These are phyloP conservation scores for Drosophila triauraria DNA, from an alignment of 1,140 invertebrate genomes.

Conservation along the genomic window DNA sequence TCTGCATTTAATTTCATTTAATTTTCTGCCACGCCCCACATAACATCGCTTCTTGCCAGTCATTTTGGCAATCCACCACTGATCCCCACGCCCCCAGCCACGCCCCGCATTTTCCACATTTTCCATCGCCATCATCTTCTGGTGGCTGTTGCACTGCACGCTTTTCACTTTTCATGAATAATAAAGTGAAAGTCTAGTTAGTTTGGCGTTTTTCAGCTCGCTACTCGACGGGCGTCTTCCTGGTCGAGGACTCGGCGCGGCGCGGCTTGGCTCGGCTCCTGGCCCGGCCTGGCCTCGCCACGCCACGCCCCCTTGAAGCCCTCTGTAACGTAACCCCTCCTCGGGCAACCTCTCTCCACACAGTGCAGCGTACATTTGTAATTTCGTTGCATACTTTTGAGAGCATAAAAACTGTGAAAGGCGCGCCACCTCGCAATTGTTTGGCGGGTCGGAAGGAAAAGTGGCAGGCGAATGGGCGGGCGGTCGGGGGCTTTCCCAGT, in stretches of 20 bases:
- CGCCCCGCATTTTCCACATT: constrained; percentile 17
- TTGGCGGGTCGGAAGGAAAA: constrained; percentile 23
- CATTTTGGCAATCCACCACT: constrained; percentile 74
- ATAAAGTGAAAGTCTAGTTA: constrained; percentile 84
- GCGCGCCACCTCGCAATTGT: constrained; percentile 58
- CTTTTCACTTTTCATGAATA: constrained; percentile 83
- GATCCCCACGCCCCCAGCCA: constrained; percentile 15
- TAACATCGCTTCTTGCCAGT: constrained; percentile 71
- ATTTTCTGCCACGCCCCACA: constrained; percentile 70
- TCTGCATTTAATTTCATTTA: constrained; percentile 82
- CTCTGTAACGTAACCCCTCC: neutral
- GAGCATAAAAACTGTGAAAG: constrained; percentile 57
- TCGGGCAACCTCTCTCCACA: constrained; percentile 1
- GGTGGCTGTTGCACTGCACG: constrained; percentile 61
- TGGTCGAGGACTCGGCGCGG: constrained; percentile 26
- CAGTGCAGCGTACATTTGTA: constrained; percentile 73
- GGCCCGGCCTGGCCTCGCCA: constrained; percentile 11
- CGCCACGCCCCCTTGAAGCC: constrained; percentile 5
- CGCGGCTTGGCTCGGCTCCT: constrained; percentile 9
- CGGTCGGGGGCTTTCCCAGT: constrained; percentile 14
- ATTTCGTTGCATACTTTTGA: constrained; percentile 80
- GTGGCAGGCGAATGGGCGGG: constrained; percentile 14
- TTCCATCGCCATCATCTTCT: constrained; percentile 36
- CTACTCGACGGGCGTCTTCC: constrained; percentile 53
- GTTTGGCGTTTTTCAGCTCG: constrained; percentile 70